Base-by-base conservation (phyloP, 2,888 invertebrate species). In the Nomada goodeniana region DNA sequence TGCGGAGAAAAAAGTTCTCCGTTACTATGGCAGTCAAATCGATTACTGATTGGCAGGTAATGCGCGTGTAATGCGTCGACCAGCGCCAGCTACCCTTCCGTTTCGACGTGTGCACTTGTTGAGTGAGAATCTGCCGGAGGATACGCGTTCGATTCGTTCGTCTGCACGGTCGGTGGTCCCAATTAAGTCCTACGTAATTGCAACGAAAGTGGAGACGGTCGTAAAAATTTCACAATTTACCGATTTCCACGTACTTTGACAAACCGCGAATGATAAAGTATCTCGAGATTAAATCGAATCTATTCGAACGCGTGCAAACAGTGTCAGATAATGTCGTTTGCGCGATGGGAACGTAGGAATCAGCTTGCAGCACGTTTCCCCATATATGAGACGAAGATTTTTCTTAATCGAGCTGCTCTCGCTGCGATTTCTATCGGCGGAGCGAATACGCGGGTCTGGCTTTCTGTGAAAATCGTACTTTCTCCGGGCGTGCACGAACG, bases 11-110 rank as follows among this genome's bases (percentile, higher is more conserved):
- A 64, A 72, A 59, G 76, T 82, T 80, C 50, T 72, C 80, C 80
- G 88, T 88, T 88, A 82, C 88, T 86, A 88, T 88, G 88, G 88
- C 60, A 88, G 86, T 87, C 82, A 82, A 88, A 88, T 88, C 88
- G 88, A 88, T 88, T 88, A 85, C 87, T 82, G 88, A 88, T 88
- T 87, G 88, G 85, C 87, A 87, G 85, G 82, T 88, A 88, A 88
- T 88, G 81, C 84, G 83, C 83, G 85, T 86, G 86, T 88, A 88
- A 88, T 88, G 74, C 85, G 76, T 85, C 86, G 83, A 85, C 73
- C 61, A 80, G 72, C 57, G 68, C 61, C 64, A 80, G 64, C 60
- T 76, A 67, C 86, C 65, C 84, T 76, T 76, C 74, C 67, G 79
- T 71, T 64, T 52, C 77, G 68, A 53, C 65, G 71, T 76, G 74